These are phyloP conservation scores for Lamprotornis superbus DNA, from an alignment of 2,113 vertebrate species.

Conservation along the genomic window DNA sequence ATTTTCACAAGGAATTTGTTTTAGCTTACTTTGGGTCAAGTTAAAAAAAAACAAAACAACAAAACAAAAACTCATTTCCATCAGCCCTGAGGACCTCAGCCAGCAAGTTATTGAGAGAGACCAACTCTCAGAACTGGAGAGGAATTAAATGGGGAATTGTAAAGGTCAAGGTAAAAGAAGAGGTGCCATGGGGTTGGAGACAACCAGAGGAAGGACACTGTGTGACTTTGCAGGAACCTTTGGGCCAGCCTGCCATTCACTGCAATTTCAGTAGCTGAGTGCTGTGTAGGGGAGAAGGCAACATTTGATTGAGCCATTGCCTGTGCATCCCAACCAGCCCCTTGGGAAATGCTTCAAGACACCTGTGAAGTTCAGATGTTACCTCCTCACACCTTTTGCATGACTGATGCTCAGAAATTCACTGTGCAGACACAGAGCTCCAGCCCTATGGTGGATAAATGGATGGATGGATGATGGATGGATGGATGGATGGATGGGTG, in stretches of 20 bases:
- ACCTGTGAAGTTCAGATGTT: not conserved
- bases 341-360: not conserved
- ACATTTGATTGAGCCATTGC: accelerated
- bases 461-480: not conserved
- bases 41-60: not conserved
- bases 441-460: not conserved
- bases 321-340: not conserved
- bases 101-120: not conserved
- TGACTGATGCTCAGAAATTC: not conserved
- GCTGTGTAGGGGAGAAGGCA: not conserved
- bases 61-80: not conserved
- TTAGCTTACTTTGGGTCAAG: not conserved
- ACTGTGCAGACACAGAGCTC: not conserved
- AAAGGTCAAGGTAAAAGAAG: not conserved
- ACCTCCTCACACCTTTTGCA: not conserved
- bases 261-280: not conserved
- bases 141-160: not conserved
- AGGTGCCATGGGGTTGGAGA: not conserved
- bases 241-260: not conserved
- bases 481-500: not conserved
- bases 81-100: not conserved
- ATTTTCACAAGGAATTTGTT: not conserved
- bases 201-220: not conserved
- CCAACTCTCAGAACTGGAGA: not conserved
- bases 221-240: not conserved